Base-by-base conservation (phyloP, 2,888 invertebrate genomes). In the Rhimphoctona megacephalus region DNA sequence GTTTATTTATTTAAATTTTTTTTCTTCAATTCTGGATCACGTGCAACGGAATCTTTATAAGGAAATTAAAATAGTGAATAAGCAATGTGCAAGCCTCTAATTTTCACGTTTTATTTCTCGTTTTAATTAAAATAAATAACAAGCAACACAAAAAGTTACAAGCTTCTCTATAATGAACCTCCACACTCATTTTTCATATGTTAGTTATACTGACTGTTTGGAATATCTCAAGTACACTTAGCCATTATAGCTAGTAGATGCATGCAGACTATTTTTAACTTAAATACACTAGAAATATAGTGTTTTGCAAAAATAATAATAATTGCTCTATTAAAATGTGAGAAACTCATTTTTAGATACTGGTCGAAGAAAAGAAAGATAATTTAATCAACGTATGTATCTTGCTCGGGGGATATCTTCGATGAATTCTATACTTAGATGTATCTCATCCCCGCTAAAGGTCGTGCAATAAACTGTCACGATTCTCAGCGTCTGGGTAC, bases 401-500 rank as follows among this genome's bases (percentile, higher is more conserved):
- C 7, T 61, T 17, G 17, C 30, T 30, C 25, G 30, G 61, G 6
- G 17, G 14, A 61, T 61, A 30, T 61, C 17, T 30, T 22, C 11
- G n/a, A 46, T 49, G 64, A 77, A n/a, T 64, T 77, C 64, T 43
- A 49, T 9, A 14, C 39, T 25, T n/a, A 22, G 8, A 54, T 39
- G 36, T 22, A 17, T 8, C 22, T 25, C 19, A 6, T 39, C 36
- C 25, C 17, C 76, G 17, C 17, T 11, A 30, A 30, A 11, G n/a
- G 4, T 74, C 11, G 76, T 43, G n/a, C 39, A 46, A 61, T 46
- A 76, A 76, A 39, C 70, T 76, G 69, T n/a, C 70, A 43, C 14
- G 33, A 81, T 64, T 30, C 39, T 67, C 70, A 76, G 76, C 80
- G 49, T 64, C 70, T 46, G 85, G 52, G 49, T 66, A 66, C 76